Evolutionary conservation across 2,797 vertebrate genomes (phyloP), one percentile per base, ranked within the genome.

Genomic region (Falco berigora): DNA sequence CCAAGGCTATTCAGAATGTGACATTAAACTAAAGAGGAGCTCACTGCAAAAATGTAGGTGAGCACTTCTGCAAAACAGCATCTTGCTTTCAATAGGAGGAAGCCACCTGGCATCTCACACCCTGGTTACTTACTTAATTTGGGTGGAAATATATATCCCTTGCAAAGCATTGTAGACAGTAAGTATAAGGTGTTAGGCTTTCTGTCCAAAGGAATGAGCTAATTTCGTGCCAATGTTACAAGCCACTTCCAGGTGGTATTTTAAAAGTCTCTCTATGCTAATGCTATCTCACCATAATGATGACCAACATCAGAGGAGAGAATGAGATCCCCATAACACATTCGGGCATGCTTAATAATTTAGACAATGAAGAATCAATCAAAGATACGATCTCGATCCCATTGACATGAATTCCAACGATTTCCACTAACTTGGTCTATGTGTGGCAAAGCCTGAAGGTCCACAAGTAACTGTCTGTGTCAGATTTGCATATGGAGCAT

Each of bases 21-120:
- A 72, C 88, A 63, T 12, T 97, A 62, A 78, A 79, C n/a, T 74
- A 11, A 44, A 59, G 88, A 42, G 91, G 97, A 78, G 69, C 79
- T 44, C 91, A 80, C 14, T 98, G 98, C 44, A 16, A 68, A 72
- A 77, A 85, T 2, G 36, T 93, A 5, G 91, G 97, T 97, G 73
- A 97, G 97, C 84, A 5, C 32, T 71, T 77, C 14, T 73, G 14
- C 67, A 25, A 58, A 77, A 50, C 0, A n/a, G 8, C 25, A 40
- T 53, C n/a, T 72, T 49, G 42, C 53, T 82, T 85, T 52, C 50
- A 32, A 8, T 2, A 32, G 71, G 71, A 78, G 50, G 66, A 74
- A 80, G 9, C 1, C 2, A 32, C 18, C 49, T 0, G 2, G 4
- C 40, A 49, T 46, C 81, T 84, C 40, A 34, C 44, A 28, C 16